Base-by-base conservation (phyloP, 2,797 vertebrate species). In the Bucorvus abyssinicus region DNA sequence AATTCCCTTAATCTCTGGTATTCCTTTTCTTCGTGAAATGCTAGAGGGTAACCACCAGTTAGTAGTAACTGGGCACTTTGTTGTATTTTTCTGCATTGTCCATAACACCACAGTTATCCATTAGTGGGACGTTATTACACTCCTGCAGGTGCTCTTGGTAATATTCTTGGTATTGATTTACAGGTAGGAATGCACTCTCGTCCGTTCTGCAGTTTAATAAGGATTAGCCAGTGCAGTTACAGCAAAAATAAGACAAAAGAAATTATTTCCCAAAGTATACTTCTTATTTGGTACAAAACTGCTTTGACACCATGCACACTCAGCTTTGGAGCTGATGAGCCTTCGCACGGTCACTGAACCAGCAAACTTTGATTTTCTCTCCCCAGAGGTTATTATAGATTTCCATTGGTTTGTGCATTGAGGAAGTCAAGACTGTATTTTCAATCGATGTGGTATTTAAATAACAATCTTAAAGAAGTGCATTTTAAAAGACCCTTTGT, bases 361-460 rank as follows among this genome's bases (percentile, higher is more conserved):
- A 2, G 1, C 15, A 44, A 91, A 84, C 61, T 93, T 87, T 70
- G 64, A 87, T 92, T 91, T 91, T 87, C n/a, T 47, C 29, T 83
- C 82, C 68, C 52, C 44, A 78, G 71, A 81, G 73, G 34, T 68
- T 89, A 34, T 74, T 89, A 94, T 68, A 63, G 91, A 89, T 94
- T 95, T 94, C 40, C 71, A 79, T 24, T 69, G 23, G 29, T 29
- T 74, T 87, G 19, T 38, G 38, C 71, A 71, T 11, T 32, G 53
- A 87, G 76, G 61, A 94, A 93, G n/a, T 74, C 65, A 90, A 74
- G 75, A 69, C 79, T 76, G 17, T 78, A 80, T 88, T 96, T 92
- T 81, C 50, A 80, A 87, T 93, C 0, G 2, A 92, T 40, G 44
- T 61, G 21, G 47, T 89, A 87, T 69, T 91, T 67, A 93, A 89